These are phyloP conservation scores for Clostera curtula DNA, from an alignment of 2,888 invertebrate genomes.

Conservation along the genomic window DNA sequence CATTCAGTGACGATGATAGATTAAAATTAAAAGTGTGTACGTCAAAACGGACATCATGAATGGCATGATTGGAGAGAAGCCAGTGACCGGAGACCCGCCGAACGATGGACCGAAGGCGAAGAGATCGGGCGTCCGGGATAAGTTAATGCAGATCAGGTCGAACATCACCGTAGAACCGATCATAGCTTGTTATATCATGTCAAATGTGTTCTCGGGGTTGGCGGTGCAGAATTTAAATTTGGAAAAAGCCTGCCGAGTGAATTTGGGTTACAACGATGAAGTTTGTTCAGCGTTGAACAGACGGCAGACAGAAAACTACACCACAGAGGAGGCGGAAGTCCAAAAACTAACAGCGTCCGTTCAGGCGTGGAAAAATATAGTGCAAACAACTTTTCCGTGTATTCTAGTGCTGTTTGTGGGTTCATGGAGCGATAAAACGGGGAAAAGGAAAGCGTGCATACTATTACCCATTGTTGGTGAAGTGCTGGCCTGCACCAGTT, in stretches of 20 bases:
- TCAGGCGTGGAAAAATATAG: slow-evolving; percentile 73
- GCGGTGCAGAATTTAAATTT: slow-evolving; percentile 89
- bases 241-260: slow-evolving; percentile 90
- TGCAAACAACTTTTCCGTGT: slow-evolving; percentile 73
- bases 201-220: slow-evolving; percentile 80
- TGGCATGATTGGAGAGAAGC: slow-evolving; percentile 53
- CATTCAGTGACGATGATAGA: slow-evolving; percentile 35
- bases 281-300: slow-evolving; percentile 84
- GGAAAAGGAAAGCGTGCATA: slow-evolving; percentile 75
- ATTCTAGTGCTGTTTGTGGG: slow-evolving; percentile 74
- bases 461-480: slow-evolving; percentile 74
- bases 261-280: slow-evolving; percentile 81
- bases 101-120: slow-evolving; percentile 40
- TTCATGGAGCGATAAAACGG: slow-evolving; percentile 78
- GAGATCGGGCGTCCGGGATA: slow-evolving; percentile 47
- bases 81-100: slow-evolving; percentile 35
- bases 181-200: slow-evolving; percentile 80
- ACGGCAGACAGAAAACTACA: slow-evolving; percentile 82
- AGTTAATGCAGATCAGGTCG: slow-evolving; percentile 66
- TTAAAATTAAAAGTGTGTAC: slow-evolving; percentile 28
- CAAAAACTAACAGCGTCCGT: slow-evolving; percentile 75
- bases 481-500: slow-evolving; percentile 65
- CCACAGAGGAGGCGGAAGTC: slow-evolving; percentile 78
- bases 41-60: slow-evolving; percentile 49
- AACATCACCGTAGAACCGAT: slow-evolving; percentile 82